These are phyloP conservation scores for Latrodectus elegans DNA, from an alignment of 2,888 invertebrate genomes.

Conservation along the genomic window DNA sequence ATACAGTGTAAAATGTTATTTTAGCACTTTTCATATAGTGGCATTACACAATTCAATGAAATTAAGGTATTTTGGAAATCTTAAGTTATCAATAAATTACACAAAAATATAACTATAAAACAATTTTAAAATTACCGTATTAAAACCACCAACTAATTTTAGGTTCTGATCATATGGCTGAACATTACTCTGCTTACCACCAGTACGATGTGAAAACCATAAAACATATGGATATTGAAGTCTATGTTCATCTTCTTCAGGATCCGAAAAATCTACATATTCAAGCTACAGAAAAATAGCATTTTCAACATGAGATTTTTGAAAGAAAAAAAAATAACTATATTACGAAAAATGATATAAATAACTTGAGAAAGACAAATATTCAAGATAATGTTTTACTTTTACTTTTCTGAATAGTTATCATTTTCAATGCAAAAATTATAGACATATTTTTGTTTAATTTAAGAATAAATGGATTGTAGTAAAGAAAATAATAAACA, in stretches of 20 bases:
- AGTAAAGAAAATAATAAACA: not conserved
- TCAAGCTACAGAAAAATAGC: constrained; percentile 21
- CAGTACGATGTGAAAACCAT: constrained; percentile 85
- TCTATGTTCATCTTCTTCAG: constrained; percentile 86
- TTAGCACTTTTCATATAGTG: too few relatives aligned
- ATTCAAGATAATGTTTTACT: not conserved
- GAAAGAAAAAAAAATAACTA: not conserved
- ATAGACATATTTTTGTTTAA: not conserved
- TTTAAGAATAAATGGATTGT: not conserved
- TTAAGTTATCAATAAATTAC: too few relatives aligned
- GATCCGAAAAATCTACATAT: constrained; percentile 57
- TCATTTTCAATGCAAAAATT: not conserved
- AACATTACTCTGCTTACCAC: constrained; percentile 79
- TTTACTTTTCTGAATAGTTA: not conserved
- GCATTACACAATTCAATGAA: too few relatives aligned
- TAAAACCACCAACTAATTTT: constrained; percentile 81
- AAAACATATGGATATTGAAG: constrained; percentile 94
- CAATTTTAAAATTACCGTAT: constrained; percentile 73
- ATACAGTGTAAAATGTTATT: too few relatives aligned
- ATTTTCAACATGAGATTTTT: not conserved
- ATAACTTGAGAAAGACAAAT: not conserved
- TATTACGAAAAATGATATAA: not conserved
- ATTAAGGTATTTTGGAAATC: too few relatives aligned
- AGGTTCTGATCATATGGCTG: constrained; percentile 85
- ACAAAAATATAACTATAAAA: not conserved